Conservation (phyloP, 2,113 vertebrate species). For the Sylvilagus bachmani region DNA sequence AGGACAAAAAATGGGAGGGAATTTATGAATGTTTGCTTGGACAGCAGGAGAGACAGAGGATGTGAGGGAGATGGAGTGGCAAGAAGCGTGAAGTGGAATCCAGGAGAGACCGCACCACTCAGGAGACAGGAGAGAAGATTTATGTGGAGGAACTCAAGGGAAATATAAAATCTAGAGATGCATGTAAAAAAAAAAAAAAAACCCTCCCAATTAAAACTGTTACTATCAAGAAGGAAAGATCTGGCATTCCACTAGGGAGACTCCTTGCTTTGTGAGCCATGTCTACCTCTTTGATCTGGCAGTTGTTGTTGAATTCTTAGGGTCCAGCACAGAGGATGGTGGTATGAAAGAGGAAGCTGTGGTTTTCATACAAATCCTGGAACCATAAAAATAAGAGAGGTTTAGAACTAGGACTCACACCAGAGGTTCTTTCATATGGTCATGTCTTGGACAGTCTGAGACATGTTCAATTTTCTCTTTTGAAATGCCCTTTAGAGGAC, state of each 20-base stretch:
- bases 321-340: not conserved
- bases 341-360: not conserved
- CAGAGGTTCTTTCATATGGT: not conserved
- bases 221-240: not conserved
- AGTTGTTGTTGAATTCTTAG: not conserved
- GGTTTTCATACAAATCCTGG: not conserved
- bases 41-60: conserved; percentile 3
- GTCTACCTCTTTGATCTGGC: not conserved
- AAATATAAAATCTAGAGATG: not conserved
- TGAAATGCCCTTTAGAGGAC: conserved; percentile 8
- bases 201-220: not conserved
- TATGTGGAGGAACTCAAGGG: not conserved
- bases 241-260: not conserved
- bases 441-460: conserved; percentile 21
- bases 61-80: too few relatives aligned
- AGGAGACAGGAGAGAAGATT: not conserved
- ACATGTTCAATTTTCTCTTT: not conserved
- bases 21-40: not conserved
- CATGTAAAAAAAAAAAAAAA: not conserved
- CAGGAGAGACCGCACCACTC: not conserved
- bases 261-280: not conserved
- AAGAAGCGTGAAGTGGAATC: too few relatives aligned
- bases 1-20: not conserved
- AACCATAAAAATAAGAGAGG: not conserved
- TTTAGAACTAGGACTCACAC: not conserved